Conservation (phyloP, 35 echinoderm and acorn worm genomes). For the Amphiura filiformis region DNA sequence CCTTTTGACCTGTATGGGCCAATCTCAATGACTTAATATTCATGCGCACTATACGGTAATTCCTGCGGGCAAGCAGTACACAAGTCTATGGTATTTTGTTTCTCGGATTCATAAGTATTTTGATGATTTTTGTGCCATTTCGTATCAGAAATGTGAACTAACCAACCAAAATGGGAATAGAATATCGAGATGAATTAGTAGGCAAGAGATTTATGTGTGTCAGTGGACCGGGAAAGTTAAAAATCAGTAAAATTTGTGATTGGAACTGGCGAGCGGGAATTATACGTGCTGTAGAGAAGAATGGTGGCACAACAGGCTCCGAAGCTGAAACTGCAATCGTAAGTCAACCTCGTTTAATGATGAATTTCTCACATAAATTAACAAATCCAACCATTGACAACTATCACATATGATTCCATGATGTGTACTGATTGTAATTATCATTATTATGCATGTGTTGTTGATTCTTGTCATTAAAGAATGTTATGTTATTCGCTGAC, state of each 20-base stretch:
- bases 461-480: no score
- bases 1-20: constrained; percentile 54
- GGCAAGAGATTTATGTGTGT: constrained; percentile 99
- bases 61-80: constrained; percentile 36
- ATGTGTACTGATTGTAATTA: no score
- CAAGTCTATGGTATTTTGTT: not conserved
- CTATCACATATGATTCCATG: not conserved
- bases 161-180: constrained; percentile 93
- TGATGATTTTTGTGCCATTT: constrained; percentile 35
- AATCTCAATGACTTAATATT: constrained; percentile 54
- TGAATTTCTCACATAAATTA: constrained; percentile 12
- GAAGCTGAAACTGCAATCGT: constrained; percentile 44
- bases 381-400: not conserved
- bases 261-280: constrained; percentile 97
- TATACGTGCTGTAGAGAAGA: constrained; percentile 91
- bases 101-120: not conserved
- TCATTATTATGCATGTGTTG: not conserved
- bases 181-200: constrained; percentile 99
- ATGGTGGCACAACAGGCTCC: constrained; percentile 67
- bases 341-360: not conserved
- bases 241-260: constrained; percentile 84
- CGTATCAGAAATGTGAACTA: constrained; percentile 55
- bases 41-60: constrained; percentile 69
- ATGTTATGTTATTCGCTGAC: no score
- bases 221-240: constrained; percentile 74